Evolutionary conservation across 2,797 vertebrate genomes (phyloP), one percentile per base, ranked within the genome.

Genomic region (Syngnathus rostellatus): DNA sequence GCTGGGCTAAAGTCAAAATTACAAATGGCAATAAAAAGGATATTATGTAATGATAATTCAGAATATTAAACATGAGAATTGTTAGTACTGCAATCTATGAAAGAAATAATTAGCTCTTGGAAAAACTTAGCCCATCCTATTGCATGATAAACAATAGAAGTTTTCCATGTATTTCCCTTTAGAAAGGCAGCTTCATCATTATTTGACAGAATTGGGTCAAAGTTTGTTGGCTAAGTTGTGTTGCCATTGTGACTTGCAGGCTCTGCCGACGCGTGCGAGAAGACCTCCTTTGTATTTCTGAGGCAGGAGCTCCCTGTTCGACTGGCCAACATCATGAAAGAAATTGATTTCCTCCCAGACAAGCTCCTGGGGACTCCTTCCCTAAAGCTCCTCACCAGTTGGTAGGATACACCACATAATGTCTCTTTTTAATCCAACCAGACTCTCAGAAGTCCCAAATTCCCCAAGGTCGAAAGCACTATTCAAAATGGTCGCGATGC

Each of bases 221-320:
- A 48, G 23, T 51, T 2, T 64, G 63, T 60, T 67, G 67, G 21
- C 66, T 73, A 62, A 19, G 58, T 70, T 62, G 37, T 38, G 10
- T 40, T 50, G 21, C 43, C 76, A 67, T 65, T 80, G 83, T 88
- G 82, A 76, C 75, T 39, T 31, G 0, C 78, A 99, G 97, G 97
- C 69, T 95, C 93, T 0, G 92, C 91, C 63, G 95, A 98, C 72
- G 97, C 94, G 19, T 99, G 97, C 75, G 97, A 99, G 88, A 97
- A 94, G 90, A 99, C 97, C 14, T 98, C 97, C 3, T 99, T 99
- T 64, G 88, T 91, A 0, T 99, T 99, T 88, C 84, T 99, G 72
- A 87, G 95, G 4, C 97, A 99, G 85, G 97, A 99, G 72, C 92
- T 99, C 83, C 95, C 97, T 2, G 97, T 99, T 73, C 88, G 97